Conservation (phyloP, 2,797 vertebrate genomes). For the Cottoperca gobio region DNA sequence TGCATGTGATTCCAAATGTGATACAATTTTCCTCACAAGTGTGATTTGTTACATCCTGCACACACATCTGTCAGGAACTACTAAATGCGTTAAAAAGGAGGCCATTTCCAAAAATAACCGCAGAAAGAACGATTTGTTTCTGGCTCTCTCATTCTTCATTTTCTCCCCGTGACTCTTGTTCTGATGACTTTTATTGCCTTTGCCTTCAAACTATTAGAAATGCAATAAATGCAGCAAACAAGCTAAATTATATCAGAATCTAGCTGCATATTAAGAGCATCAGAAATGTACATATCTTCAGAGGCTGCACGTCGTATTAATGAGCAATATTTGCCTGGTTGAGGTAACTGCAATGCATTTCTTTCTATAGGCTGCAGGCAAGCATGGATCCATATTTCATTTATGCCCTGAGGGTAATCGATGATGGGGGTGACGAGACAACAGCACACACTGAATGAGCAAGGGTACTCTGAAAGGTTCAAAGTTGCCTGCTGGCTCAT, state of each 20-base stretch:
- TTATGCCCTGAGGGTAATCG: constrained; percentile 78
- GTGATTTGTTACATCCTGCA: constrained; percentile 1
- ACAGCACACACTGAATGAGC: constrained; percentile 73
- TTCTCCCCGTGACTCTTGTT: background rate
- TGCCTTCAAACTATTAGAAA: background rate
- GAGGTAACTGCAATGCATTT: constrained; percentile 56
- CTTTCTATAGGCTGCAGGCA: constrained; percentile 56
- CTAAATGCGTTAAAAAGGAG: background rate
- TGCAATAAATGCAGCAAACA: background rate
- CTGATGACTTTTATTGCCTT: background rate
- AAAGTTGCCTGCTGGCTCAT: constrained; percentile 69
- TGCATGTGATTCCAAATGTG: background rate
- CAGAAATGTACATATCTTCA: constrained; percentile 23
- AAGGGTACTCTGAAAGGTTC: constrained; percentile 63
- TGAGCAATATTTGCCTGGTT: constrained; percentile 45
- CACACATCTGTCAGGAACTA: background rate
- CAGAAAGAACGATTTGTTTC: background rate
- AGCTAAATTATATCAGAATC: constrained; percentile 1
- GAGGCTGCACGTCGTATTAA: constrained; percentile 38
- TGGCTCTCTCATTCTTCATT: background rate
- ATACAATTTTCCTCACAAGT: background rate
- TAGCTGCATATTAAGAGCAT: constrained; percentile 21
- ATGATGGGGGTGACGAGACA: constrained; percentile 78
- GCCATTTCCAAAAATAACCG: background rate
- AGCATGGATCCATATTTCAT: constrained; percentile 77